Conservation (phyloP, 1,140 invertebrate species). For the Drosophila kurseongensis region DNA sequence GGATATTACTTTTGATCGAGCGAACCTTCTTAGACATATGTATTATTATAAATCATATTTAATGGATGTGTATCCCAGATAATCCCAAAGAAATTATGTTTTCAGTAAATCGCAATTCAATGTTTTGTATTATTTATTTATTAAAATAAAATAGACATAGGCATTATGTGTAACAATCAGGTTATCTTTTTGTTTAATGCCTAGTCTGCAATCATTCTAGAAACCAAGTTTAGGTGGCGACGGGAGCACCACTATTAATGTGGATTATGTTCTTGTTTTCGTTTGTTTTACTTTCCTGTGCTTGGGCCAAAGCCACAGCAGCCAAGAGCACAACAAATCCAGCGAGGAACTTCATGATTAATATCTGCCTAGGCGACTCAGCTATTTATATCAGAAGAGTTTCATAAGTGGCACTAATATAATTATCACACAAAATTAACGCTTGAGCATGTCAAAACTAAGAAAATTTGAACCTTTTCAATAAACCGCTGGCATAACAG, state of each 20-base stretch:
- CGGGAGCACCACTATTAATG: not conserved
- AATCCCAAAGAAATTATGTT: no score
- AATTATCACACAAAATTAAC: not conserved
- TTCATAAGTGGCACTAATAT: slow-evolving; percentile 2
- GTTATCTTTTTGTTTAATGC: not conserved
- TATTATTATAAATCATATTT: no score
- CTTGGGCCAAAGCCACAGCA: not conserved
- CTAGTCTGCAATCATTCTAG: not conserved
- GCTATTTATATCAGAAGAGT: not conserved
- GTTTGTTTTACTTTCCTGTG: not conserved
- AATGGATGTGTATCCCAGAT: no score
- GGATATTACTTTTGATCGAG: no score
- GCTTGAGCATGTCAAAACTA: not conserved
- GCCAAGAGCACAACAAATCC: not conserved
- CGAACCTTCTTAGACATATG: no score
- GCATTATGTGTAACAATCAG: not conserved
- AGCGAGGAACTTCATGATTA: slow-evolving; percentile 13
- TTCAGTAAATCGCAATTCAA: no score
- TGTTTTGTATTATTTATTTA: not conserved
- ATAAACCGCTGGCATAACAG: not conserved
- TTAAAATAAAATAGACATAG: not conserved
- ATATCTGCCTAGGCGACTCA: no score
- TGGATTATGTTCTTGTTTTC: not conserved
- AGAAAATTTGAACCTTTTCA: not conserved
- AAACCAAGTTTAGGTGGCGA: not conserved